Evolutionary conservation across 2,797 vertebrate species (phyloP), one percentile per base, ranked within the genome.

Genomic region (Ptychadena robeensis): DNA sequence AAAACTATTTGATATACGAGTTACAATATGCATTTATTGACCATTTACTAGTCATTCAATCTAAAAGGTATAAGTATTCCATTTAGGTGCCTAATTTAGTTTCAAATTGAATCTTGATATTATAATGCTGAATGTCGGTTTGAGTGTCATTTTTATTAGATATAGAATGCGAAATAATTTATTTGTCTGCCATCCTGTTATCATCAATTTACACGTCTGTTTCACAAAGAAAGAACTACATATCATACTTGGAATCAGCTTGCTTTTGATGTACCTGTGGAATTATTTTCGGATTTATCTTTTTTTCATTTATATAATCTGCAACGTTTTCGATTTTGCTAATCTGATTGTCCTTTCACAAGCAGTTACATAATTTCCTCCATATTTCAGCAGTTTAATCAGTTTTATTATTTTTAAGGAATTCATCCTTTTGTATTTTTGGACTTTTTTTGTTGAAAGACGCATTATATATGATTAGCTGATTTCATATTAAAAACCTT

Each of bases 301-400:
- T 73, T 22, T n/a, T 66, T 81, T 80, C 32, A 37, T 80, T 73
- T 73, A 27, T 73, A 27, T 40, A 66, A 72, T 64, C 15, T 80
- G 35, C 72, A 30, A 27, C 27, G 31, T 63, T 63, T 80, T 65
- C 79, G 48, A 81, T 81, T 73, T 73, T 57, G 59, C 72, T 81
- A 73, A 81, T 81, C 79, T 81, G 79, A 81, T 81, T 81, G 70
- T 73, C 79, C 70, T 73, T 81, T 73, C 65, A 64, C 37, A 32
- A 66, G 2, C 38, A 35, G 27, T 48, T 31, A 72, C 69, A 73
- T 65, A 6, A 28, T 77, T 77, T 77, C 63, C 38, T 66, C 27
- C 9, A 76, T 22, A 44, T 37, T 65, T 30, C 18, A 44, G 74
- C 61, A 66, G 48, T 48, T 44, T n/a, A 44, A 44, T 61, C n/a